Percentiles rank a stretch among this genome's conserved stretches.
Conservation (phyloP, 2,113 vertebrate species). For the Lethenteron reissneri region DNA sequence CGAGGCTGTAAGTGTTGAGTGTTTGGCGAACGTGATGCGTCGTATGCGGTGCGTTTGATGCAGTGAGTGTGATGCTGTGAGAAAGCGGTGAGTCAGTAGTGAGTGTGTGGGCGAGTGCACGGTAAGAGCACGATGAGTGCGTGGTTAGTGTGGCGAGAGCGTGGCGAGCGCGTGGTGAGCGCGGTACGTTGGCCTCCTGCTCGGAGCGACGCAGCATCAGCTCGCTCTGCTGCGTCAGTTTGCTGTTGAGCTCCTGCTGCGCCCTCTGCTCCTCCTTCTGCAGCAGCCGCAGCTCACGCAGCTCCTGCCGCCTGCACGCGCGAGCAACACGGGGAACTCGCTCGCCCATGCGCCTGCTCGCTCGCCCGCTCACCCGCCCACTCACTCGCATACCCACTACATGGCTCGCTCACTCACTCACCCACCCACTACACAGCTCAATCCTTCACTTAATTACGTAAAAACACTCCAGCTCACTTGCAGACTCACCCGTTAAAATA, state of each 20-base stretch:
- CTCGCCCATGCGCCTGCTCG: conserved; percentile 13
- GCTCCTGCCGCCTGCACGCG: conserved; percentile 53
- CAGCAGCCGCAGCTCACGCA: conserved; percentile 64
- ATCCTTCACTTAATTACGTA: too few relatives aligned
- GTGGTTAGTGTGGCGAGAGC: too few relatives aligned
- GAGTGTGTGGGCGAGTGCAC: too few relatives aligned
- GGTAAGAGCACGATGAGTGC: too few relatives aligned
- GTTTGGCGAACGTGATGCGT: neutral
- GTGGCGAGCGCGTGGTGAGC: conserved; percentile 8
- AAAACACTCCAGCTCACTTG: too few relatives aligned
- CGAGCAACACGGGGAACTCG: conserved; percentile 20
- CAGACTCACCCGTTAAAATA: too few relatives aligned
- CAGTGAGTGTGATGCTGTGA: neutral
- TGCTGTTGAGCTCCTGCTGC: conserved; percentile 81
- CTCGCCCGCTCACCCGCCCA: neutral
- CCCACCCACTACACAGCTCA: neutral
- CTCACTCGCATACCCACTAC: neutral
- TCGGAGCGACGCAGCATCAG: conserved; percentile 78
- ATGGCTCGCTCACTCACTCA: neutral
- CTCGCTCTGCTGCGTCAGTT: conserved; percentile 69
- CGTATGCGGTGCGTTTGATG: conserved; percentile 7
- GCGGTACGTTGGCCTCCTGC: conserved; percentile 73
- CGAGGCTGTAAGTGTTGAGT: too few relatives aligned
- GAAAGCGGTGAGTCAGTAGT: neutral
- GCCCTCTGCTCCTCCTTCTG: conserved; percentile 95